phyloP scores from a whole-genome alignment of 1,140 invertebrate species.

The Rhopalosiphum maidis region DNA sequence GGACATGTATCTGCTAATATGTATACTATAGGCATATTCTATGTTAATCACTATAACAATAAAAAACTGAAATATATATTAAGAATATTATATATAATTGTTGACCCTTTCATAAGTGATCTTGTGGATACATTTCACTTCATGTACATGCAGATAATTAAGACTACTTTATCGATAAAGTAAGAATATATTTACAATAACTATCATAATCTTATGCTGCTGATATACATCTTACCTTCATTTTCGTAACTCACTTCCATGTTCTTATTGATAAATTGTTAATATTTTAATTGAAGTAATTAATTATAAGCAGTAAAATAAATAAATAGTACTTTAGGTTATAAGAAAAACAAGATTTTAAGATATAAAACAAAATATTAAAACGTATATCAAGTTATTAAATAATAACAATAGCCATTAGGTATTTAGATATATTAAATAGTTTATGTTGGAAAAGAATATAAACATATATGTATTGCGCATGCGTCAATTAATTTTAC shows the following conservation, averaged over 20 bases:
- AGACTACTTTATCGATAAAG: background rate
- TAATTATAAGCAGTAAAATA: background rate
- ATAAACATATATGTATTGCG: background rate
- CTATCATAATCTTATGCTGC: background rate
- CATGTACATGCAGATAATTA: background rate
- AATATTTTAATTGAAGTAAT: background rate
- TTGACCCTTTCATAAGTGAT: background rate
- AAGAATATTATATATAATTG: background rate
- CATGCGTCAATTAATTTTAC: background rate
- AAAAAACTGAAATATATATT: background rate
- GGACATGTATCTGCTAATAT: background rate
- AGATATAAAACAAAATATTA: background rate
- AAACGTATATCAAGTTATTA: background rate
- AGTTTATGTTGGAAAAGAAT: background rate
- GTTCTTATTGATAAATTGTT: background rate
- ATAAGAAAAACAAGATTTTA: background rate
- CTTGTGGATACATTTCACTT: background rate
- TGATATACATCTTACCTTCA: constrained; percentile 17
- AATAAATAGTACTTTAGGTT: background rate
- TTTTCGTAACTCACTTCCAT: constrained; percentile 48
- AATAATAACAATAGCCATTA: background rate
- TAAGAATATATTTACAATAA: background rate
- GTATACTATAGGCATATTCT: background rate
- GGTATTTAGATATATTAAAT: no score
- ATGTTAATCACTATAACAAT: rapidly evolving